Base-by-base conservation (phyloP, 2,888 invertebrate genomes). In the Melanchra persicariae region DNA sequence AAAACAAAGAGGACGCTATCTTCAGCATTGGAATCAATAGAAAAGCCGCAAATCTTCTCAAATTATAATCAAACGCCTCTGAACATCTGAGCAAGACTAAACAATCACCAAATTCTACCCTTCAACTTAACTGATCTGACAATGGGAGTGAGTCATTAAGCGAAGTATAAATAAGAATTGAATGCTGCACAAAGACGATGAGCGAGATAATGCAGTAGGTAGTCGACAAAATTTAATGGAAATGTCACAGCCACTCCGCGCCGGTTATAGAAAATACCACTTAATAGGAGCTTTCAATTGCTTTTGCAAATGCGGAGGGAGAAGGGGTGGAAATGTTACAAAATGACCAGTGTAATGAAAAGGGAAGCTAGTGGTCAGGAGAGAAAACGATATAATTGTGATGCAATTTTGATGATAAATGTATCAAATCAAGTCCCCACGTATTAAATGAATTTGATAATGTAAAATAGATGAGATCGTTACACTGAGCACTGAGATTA, bases 181-280 rank as follows among this genome's bases (percentile, higher is more conserved):
- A 85, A 76, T 64, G 57, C 55, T 62, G 69, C 71, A 85, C 83
- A 85, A 85, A 77, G 74, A 70, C 57, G 84, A 83, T 76, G 66
- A 69, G 58, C 61, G 67, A 61, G 84, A 78, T 86, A 81, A 86
- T 84, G 75, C 71, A 76, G 63, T 70, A 62, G 66, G 75, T 74
- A 83, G 81, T 68, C 68, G 74, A 70, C 77, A 74, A 80, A 87
- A 80, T 84, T 86, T 89, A 89, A 89, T 89, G 86, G 89, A 88
- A 89, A 86, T 81, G 89, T 89, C 89, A 88, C 77, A 61, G 66
- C 70, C 89, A 89, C 74, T 82, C 86, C 79, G 76, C 77, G 68
- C 64, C 77, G 71, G 79, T 77, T 81, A 81, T 76, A 82, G 81
- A 84, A 82, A 82, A 85, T 74, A 76, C 71, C 72, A 73, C 74